Evolutionary conservation across 2,888 invertebrate species (phyloP).

Genomic region (Macrosoma leucophasiata): DNA sequence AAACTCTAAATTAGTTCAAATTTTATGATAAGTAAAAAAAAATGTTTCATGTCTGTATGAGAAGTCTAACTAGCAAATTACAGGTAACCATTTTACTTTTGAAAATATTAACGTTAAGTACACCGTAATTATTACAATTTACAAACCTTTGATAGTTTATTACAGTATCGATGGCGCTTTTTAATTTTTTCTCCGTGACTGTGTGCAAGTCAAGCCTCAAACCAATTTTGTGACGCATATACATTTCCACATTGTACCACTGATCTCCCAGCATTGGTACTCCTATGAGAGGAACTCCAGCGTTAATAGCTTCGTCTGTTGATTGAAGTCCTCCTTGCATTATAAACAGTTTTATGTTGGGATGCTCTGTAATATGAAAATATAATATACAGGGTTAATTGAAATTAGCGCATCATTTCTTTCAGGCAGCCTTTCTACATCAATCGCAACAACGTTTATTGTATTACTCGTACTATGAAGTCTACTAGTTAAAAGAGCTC

Average conservation of each 20-base stretch:
- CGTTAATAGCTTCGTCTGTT: constrained; percentile 52
- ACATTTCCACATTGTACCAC: constrained; percentile 42
- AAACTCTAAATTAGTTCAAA: no score
- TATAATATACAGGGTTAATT: no score
- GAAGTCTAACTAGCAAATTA: no score
- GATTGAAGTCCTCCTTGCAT: constrained; percentile 60
- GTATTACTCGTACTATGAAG: no score
- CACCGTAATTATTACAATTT: no score
- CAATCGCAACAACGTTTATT: no score
- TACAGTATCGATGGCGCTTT: constrained; percentile 29
- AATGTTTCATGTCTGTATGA: no score
- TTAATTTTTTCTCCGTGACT: constrained; percentile 32
- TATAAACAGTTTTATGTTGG: constrained; percentile 51
- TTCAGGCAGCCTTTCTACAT: no score
- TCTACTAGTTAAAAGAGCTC: no score
- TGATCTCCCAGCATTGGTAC: constrained; percentile 56
- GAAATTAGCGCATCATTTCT: not conserved
- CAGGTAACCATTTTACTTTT: no score
- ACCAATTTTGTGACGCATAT: constrained; percentile 37
- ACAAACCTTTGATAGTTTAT: constrained; percentile 31
- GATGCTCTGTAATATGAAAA: constrained; percentile 45
- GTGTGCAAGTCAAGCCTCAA: constrained; percentile 34
- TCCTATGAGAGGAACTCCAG: constrained; percentile 47
- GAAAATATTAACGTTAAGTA: no score
- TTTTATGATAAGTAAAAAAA: no score